Conservation (phyloP, 2,888 invertebrate species). For the Drosophila planitibia region DNA sequence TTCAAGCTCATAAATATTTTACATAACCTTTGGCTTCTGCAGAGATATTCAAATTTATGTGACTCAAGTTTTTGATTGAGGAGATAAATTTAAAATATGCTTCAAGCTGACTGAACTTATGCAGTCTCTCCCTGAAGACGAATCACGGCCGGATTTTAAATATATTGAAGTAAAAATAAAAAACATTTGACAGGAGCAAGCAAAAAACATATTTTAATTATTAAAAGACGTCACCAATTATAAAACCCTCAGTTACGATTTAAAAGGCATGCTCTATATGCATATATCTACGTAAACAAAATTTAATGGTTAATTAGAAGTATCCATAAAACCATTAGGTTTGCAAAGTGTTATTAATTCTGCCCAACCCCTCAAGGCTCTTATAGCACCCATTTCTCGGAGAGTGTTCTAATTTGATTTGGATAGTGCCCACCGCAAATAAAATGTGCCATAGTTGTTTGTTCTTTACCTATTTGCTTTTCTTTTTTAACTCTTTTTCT, state of each 20-base stretch:
- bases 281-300: not conserved
- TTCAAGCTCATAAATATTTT: not conserved
- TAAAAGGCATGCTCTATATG: not conserved
- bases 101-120: not conserved
- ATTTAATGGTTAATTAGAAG: not conserved
- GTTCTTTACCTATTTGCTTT: constrained; percentile 8
- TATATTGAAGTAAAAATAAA: not conserved
- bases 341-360: not conserved
- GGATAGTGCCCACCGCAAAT: constrained; percentile 5
- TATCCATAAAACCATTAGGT: not conserved
- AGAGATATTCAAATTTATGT: not conserved
- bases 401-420: constrained; percentile 45
- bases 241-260: not conserved
- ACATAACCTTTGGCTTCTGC: not conserved
- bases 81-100: not conserved
- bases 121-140: not conserved
- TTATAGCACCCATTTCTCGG: not conserved
- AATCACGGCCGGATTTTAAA: not conserved
- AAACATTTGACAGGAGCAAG: not conserved
- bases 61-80: not conserved
- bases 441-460: constrained; percentile 6
- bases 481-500: not conserved
- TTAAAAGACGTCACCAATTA: not conserved
- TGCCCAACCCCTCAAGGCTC: too few relatives aligned
- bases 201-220: not conserved